Percentiles rank a stretch among this genome's conserved stretches.
These are phyloP conservation scores for Heliconius himera DNA, from an alignment of 1,140 invertebrate genomes.

Conservation along the genomic window DNA sequence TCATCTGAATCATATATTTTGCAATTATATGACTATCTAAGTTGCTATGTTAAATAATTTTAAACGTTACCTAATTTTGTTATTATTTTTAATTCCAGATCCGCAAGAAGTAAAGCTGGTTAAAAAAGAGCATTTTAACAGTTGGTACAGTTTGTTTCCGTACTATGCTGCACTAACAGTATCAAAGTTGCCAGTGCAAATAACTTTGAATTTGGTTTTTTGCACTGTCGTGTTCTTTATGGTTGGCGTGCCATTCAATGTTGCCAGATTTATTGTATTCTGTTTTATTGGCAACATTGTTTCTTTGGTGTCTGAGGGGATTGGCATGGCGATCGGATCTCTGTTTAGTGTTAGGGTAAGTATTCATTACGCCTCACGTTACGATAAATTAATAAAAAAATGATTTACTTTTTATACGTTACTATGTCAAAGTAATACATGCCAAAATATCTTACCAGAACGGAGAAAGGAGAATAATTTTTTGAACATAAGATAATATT, in stretches of 20 bases:
- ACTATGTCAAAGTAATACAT: too few relatives aligned
- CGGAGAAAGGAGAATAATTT: too few relatives aligned
- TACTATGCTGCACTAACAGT: constrained; percentile 91
- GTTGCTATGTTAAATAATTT: too few relatives aligned
- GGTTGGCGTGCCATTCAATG: constrained; percentile 82
- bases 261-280: constrained; percentile 82
- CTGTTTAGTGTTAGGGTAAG: constrained; percentile 85
- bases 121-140: constrained; percentile 91
- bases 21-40: too few relatives aligned
- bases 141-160: constrained; percentile 90
- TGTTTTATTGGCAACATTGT: constrained; percentile 82
- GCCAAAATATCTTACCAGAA: too few relatives aligned
- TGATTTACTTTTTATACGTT: too few relatives aligned
- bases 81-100: constrained; percentile 81
- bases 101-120: constrained; percentile 90
- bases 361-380: constrained; percentile 20
- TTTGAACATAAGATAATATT: too few relatives aligned
- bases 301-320: constrained; percentile 83
- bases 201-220: constrained; percentile 83
- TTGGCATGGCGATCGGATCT: constrained; percentile 85
- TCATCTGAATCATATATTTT: too few relatives aligned
- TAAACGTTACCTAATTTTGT: background rate
- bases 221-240: constrained; percentile 83
- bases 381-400: too few relatives aligned
- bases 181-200: constrained; percentile 84